Evolutionary conservation across 2,888 invertebrate species (phyloP), one percentile per base, ranked within the genome.

Genomic region (Yponomeuta cagnagella): DNA sequence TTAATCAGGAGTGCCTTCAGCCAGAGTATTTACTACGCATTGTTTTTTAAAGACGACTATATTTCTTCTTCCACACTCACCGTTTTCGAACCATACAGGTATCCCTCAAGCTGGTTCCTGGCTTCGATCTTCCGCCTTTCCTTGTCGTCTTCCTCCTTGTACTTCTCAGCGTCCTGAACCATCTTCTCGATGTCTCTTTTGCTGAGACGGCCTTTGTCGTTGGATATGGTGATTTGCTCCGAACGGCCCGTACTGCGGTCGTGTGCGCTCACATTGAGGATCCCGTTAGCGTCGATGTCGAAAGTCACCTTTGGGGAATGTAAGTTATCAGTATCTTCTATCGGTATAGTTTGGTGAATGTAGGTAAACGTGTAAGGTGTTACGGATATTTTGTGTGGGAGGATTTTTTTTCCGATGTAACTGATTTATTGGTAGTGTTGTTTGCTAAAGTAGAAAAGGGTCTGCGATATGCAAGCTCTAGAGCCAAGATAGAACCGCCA

Each of bases 201-300:
- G 72, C 95, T 96, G 10, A 97, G 92, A 5, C 97, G 94, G 0
- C 97, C 97, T 79, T 96, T 97, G 80, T 97, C 97, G 78, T 97
- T 97, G 4, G 96, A 96, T 72, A 97, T 97, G 48, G 96, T 97
- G 74, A 97, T 97, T 78, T 95, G 94, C 80, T 96, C 96, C 0
- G 94, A 94, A 72, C 94, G 95, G 1, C 97, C 97, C 0, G 97
- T 96, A 75, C 96, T 96, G 77, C 93, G 94, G 77, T 97, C 97
- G 78, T 94, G 93, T 12, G 96, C 96, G 8, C 94, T 95, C 0
- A 96, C 96, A 78, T 97, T 95, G 2, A 97, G 84, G 73, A 98
- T 98, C 73, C 98, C 97, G 80, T 98, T 97, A 23, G 97, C 97
- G 78, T 98, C 97, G 71, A 98, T 92, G 82, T 98, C 97, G 76